Base-by-base conservation (phyloP, 2,113 vertebrate species). In the Microcebus jonahi region DNA sequence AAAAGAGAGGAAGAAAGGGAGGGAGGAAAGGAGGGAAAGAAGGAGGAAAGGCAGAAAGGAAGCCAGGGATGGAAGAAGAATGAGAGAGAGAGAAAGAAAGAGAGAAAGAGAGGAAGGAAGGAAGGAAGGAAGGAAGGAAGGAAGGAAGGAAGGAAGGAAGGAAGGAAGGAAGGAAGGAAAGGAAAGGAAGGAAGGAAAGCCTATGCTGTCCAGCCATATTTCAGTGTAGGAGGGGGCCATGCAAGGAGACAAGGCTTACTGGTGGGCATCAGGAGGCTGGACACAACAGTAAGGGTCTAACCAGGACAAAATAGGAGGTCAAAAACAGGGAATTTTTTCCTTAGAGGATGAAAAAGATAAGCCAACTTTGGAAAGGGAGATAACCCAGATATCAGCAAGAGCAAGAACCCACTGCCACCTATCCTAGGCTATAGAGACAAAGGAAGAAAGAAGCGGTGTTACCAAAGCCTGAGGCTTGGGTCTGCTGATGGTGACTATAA, bases 171-270 rank as follows among this genome's bases (percentile, higher is more conserved):
- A 45, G 7, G 36, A 1, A 1, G 6, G 2, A 1, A 6, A 29
- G 15, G 0, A 2, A 11, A 9, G 1, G 15, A 8, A 18, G 1
- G 10, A 7, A 5, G 18, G n/a, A n/a, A n/a, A n/a, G 6, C 27
- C 25, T 45, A 23, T 3, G 14, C 6, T 13, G 53, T 2, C 20
- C 39, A 76, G 53, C 8, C 21, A 5, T 42, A 34, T 23, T 63
- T 25, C 55, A 39, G 12, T 17, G 39, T n/a, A 39, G 55, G 55
- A 42, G 11, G 36, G 7, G 34, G 12, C 20, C 45, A 20, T 31
- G 31, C 36, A 39, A 29, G 67, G 50, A 59, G 10, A 3, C 8
- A 17, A 45, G 29, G 12, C 3, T n/a, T 31, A 61, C 11, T 61
- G 48, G 57, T 10, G 27, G 25, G 14, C 80, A 39, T 31, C 9